These are phyloP conservation scores for Capitella teleta DNA, from an alignment of 1,140 invertebrate genomes.

Conservation along the genomic window DNA sequence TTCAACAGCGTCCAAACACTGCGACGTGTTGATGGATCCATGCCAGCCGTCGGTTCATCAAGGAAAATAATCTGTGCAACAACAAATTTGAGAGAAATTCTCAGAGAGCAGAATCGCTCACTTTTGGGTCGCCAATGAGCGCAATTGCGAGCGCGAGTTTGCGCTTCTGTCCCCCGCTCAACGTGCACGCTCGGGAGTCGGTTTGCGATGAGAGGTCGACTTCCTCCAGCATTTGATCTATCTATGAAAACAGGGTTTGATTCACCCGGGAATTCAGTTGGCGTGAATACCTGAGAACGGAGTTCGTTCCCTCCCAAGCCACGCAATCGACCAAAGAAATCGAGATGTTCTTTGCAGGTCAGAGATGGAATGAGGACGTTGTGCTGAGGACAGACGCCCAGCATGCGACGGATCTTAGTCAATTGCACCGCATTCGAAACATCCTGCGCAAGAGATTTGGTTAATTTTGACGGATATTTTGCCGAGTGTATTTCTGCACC, in stretches of 20 bases:
- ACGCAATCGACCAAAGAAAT: conserved; percentile 38
- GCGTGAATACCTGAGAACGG: background rate
- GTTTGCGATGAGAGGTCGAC: conserved; percentile 52
- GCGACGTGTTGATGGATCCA: conserved; percentile 84
- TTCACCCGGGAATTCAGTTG: no score
- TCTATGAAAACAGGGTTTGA: conserved; percentile 29
- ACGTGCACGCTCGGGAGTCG: conserved; percentile 54
- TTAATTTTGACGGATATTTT: no score
- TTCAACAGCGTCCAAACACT: conserved; percentile 67
- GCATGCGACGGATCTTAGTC: conserved; percentile 23
- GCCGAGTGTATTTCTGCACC: no score
- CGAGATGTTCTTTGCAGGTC: conserved; percentile 32
- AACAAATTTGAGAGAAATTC: background rate
- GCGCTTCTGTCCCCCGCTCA: conserved; percentile 48
- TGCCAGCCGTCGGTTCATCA: conserved; percentile 75
- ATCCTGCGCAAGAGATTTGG: conserved; percentile 21
- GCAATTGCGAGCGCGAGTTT: conserved; percentile 36
- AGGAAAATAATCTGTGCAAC: conserved; percentile 26
- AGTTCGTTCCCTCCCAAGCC: conserved; percentile 18
- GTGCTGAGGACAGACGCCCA: conserved; percentile 39
- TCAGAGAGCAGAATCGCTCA: conserved; percentile 34
- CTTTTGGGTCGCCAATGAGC: conserved; percentile 51
- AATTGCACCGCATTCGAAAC: conserved; percentile 23
- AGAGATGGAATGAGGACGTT: conserved; percentile 37
- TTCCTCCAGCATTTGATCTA: conserved; percentile 42